Evolutionary conservation across 2,888 invertebrate genomes (phyloP).

Genomic region (Eurytoma adleriae): DNA sequence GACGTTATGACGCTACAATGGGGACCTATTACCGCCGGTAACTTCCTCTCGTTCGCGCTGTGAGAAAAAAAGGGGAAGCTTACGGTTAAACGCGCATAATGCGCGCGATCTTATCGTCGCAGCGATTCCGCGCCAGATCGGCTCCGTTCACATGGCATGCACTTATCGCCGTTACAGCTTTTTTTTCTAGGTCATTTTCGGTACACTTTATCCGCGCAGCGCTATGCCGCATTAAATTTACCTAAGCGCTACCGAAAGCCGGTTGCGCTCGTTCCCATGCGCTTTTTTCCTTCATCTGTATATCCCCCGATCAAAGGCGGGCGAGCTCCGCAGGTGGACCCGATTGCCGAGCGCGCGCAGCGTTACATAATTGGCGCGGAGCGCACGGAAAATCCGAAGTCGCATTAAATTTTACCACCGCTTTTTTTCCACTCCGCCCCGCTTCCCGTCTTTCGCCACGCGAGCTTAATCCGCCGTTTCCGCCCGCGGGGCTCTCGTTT

Average conservation of each 20-base stretch:
- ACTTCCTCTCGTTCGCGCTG: neutral
- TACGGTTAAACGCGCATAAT: constrained; percentile 1
- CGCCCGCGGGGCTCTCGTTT: neutral
- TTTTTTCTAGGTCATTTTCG: too few species aligned
- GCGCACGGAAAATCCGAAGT: constrained; percentile 12
- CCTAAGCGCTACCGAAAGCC: too few species aligned
- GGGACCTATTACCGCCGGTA: neutral
- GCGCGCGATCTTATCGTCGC: neutral
- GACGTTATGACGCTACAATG: neutral
- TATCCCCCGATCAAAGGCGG: too few species aligned
- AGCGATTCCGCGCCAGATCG: too few species aligned
- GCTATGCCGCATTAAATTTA: too few species aligned
- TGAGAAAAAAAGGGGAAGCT: neutral
- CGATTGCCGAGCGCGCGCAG: neutral
- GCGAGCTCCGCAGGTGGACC: neutral
- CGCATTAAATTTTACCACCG: constrained; percentile 26
- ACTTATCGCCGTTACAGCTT: too few species aligned
- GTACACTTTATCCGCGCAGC: too few species aligned
- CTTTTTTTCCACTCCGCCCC: neutral
- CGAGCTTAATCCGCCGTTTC: neutral
- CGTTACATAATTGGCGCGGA: neutral
- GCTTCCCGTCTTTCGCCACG: constrained; percentile 31
- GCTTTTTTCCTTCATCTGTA: too few species aligned
- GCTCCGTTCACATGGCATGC: too few species aligned
- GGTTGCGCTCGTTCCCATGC: too few species aligned